Percentiles rank a stretch among this genome's conserved stretches.
These are phyloP conservation scores for Strigamia maritima DNA, from an alignment of 2,888 invertebrate genomes.

Conservation along the genomic window DNA sequence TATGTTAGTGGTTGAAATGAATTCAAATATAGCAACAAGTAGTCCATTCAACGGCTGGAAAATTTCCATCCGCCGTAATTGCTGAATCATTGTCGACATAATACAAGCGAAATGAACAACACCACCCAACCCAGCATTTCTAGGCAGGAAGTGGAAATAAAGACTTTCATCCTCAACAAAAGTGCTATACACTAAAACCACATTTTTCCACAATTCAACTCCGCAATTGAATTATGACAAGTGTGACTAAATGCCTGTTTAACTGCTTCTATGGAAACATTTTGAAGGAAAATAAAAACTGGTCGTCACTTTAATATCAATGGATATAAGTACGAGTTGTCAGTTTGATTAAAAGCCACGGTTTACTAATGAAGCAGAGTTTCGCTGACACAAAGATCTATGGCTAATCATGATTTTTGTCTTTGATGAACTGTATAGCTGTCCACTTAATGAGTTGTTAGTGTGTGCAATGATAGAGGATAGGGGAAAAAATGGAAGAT, in stretches of 20 bases:
- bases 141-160: background rate
- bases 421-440: background rate
- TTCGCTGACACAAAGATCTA: background rate
- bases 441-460: background rate
- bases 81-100: background rate
- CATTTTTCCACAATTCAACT: background rate
- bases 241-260: background rate
- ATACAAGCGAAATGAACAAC: background rate
- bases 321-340: background rate
- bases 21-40: background rate
- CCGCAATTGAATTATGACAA: background rate
- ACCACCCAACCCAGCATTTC: background rate
- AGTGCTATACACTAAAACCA: background rate
- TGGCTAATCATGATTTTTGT: background rate
- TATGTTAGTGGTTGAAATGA: background rate
- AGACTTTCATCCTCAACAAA: background rate
- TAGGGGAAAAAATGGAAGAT: background rate
- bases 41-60: background rate
- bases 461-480: background rate
- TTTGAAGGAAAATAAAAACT: background rate
- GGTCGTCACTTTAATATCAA: background rate
- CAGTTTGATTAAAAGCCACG: background rate
- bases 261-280: background rate
- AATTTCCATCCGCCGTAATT: slow-evolving; percentile 4
- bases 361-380: background rate